Evolutionary conservation across 2,797 vertebrate species (phyloP).

Genomic region (Acipenser oxyrinchus): DNA sequence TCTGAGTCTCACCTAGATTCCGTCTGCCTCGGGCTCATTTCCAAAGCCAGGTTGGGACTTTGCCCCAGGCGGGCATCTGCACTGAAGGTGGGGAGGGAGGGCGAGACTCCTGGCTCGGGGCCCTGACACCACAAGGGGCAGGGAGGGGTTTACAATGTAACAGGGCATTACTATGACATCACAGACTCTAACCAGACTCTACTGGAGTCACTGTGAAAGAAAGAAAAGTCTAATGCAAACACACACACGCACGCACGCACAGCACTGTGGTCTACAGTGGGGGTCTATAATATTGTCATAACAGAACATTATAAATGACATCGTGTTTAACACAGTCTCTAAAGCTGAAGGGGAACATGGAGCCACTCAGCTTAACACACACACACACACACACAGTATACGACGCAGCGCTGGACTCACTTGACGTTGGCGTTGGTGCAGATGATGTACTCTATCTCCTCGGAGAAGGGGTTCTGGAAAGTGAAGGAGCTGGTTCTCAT

Average conservation of each 20-base stretch:
- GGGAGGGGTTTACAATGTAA: constrained; percentile 26
- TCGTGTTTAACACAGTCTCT: too few relatives aligned
- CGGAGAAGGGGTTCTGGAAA: constrained; percentile 97
- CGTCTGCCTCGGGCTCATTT: constrained; percentile 73
- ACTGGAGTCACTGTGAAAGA: too few relatives aligned
- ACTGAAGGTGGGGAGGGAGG: constrained; percentile 73
- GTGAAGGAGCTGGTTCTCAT: constrained; percentile 97
- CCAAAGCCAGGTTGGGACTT: constrained; percentile 59
- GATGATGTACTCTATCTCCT: constrained; percentile 97
- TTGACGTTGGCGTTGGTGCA: constrained; percentile 96
- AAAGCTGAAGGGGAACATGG: too few relatives aligned
- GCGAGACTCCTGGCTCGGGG: constrained; percentile 79
- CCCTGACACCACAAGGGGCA: constrained; percentile 61
- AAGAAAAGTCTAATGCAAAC: too few relatives aligned
- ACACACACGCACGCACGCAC: too few relatives aligned
- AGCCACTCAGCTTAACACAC: too few relatives aligned
- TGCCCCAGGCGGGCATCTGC: constrained; percentile 72
- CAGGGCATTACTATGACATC: too few relatives aligned
- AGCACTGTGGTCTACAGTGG: too few relatives aligned
- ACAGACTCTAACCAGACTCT: too few relatives aligned
- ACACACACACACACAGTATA: not conserved
- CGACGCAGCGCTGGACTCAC: constrained; percentile 59
- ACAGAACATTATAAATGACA: too few relatives aligned
- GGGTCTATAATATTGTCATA: too few relatives aligned
- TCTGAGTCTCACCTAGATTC: constrained; percentile 68